Percentiles rank a stretch among this genome's conserved stretches.
Evolutionary conservation across 2,113 vertebrate genomes (phyloP).

Genomic region (Lophius piscatorius): DNA sequence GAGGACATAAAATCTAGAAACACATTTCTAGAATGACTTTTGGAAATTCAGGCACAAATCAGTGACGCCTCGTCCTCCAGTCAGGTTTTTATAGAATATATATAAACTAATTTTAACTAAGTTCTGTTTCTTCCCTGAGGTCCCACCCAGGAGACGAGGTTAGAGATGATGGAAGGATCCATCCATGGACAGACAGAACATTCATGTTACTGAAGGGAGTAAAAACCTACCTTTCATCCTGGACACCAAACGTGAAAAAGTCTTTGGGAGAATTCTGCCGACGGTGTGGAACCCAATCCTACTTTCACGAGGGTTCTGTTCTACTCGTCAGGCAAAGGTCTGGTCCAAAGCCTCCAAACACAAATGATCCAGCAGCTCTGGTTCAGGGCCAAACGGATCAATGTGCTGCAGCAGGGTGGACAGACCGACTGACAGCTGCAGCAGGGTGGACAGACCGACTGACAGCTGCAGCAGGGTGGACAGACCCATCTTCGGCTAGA

Average conservation of each 20-base stretch:
- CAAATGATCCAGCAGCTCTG: conserved; percentile 37
- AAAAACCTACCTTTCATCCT: conserved; percentile 68
- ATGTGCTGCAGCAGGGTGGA: conserved; percentile 70
- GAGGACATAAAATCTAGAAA: too few relatives aligned
- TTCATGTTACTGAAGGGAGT: neutral
- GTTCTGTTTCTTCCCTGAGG: too few relatives aligned
- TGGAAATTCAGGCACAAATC: too few relatives aligned
- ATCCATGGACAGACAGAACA: neutral
- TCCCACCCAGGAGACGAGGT: too few relatives aligned
- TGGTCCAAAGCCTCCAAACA: conserved; percentile 11
- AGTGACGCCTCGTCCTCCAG: too few relatives aligned
- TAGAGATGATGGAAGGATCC: too few relatives aligned
- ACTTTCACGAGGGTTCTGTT: too few relatives aligned
- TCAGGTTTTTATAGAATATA: too few relatives aligned
- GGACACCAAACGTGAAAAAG: conserved; percentile 35
- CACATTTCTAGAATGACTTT: too few relatives aligned
- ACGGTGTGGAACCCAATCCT: neutral
- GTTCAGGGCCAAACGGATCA: conserved; percentile 53
- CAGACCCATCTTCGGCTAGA: too few relatives aligned
- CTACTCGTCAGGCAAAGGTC: too few relatives aligned
- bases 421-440: conserved; percentile 34
- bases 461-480: conserved; percentile 8
- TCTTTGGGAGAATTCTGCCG: neutral
- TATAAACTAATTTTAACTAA: too few relatives aligned
- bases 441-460: conserved; percentile 33